A percentile compares a stretch with the other conserved stretches of the same genome.
These are phyloP conservation scores for Nephrotoma appendiculata DNA, from an alignment of 2,888 invertebrate species.

Conservation along the genomic window DNA sequence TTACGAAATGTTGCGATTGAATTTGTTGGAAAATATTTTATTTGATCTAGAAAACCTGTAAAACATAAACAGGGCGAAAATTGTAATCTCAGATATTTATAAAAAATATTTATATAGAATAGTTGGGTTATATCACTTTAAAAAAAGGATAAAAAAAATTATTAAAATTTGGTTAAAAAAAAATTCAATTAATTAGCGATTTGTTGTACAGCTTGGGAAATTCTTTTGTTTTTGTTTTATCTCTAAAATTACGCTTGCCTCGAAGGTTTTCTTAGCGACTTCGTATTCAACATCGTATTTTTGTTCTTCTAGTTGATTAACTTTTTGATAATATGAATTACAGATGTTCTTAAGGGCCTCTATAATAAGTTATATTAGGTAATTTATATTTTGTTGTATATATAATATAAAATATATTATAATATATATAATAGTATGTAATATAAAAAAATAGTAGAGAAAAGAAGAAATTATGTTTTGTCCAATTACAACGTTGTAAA, in stretches of 20 bases:
- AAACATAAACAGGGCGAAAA: background rate
- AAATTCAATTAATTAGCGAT: background rate
- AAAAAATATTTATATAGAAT: background rate
- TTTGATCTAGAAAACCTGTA: background rate
- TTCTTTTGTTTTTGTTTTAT: conserved; percentile 4
- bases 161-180: background rate
- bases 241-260: conserved; percentile 50
- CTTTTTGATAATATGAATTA: conserved; percentile 28
- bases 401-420: background rate
- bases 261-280: conserved; percentile 88
- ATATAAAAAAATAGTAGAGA: background rate
- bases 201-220: background rate
- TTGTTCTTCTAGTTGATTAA: conserved; percentile 35
- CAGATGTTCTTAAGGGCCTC: conserved; percentile 27
- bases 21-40: background rate
- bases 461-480: background rate
- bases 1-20: background rate
- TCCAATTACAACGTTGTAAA: background rate
- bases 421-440: background rate
- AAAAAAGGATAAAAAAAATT: background rate
- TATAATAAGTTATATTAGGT: conserved; percentile 14
- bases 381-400: conserved; percentile 6
- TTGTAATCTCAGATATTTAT: background rate
- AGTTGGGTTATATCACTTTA: background rate
- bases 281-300: conserved; percentile 98